Evolutionary conservation across 2,113 vertebrate species (phyloP), one percentile per base, ranked within the genome.

Genomic region (Epinephelus fuscoguttatus): DNA sequence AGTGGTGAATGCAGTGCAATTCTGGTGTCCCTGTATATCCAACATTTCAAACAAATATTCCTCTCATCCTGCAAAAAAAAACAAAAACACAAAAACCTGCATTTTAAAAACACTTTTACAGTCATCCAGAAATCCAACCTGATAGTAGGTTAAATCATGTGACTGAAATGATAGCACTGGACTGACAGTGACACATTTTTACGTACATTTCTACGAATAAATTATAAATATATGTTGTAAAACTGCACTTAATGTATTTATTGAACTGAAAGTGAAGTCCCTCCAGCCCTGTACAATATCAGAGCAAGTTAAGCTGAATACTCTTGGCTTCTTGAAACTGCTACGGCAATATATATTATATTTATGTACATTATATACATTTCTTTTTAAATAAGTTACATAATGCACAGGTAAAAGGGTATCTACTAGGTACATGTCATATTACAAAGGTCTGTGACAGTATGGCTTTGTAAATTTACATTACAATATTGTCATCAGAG

Each of bases 391-490:
- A 97, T 96, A 98, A 97, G 96, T 96, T 96, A 96, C 96, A 96
- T 97, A 97, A 96, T 97, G 96, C 96, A 97, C 93, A 95, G 92
- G 96, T 91, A 89, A 90, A 94, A 86, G 94, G 95, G 89, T 95
- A 90, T 96, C 95, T 92, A 95, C 95, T 84, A 86, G 85, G 84
- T 92, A 91, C 81, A 89, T 84, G 69, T 84, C 62, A 96, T 96
- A 94, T 94, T 96, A 96, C 79, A 91, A 94, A 90, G 87, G 73
- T 95, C 89, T 91, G 95, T 91, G 95, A 94, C 95, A 96, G 94
- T 97, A 98, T 99, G 98, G 97, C 98, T 98, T 98, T 96, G 95
- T 96, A 96, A 97, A 97, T 96, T 92, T 95, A 97, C 95, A 95
- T 94, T 76, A 85, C 75, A 85, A 80, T 77, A 88, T 79, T 81